Base-by-base conservation (phyloP, 2,888 invertebrate species). In the Phytoseiulus persimilis region DNA sequence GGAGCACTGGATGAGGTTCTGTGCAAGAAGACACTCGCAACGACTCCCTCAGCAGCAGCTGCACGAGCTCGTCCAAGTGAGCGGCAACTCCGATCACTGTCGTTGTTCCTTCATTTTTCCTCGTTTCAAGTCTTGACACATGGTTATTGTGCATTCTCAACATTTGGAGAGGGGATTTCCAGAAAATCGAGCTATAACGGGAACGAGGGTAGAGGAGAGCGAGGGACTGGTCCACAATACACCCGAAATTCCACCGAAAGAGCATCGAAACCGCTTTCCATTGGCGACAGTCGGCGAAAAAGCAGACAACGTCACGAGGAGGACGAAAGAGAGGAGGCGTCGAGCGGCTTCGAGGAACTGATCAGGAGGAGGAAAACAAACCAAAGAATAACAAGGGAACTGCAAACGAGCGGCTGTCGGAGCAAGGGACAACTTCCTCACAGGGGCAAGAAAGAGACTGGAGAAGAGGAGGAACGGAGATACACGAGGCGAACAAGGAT, bases 401-500 rank as follows among this genome's bases (percentile, higher is more conserved):
- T 65, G 18, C 65, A 65, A 65, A 65, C 65, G 28, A 65, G 65
- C 23, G 28, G 65, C 65, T 39, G 9, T 9, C 1, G 14, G 65
- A 65, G 65, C 14, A 65, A 65, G 18, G 65, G 28, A 65, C 65
- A 65, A 65, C 65, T 65, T 28, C 23, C 18, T 65, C 65, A 65
- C 65, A 65, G 1, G 1, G 2, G 18, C 65, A 87, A 87, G 5
- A 31, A 32, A 39, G 45, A 33, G 45, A 45, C 14, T 31, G 18
- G 87, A 32, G 39, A 33, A 83, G 33, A 31, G 83, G 32, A 31
- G 31, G 32, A 83, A 14, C 31, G 28, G 83, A 83, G 83, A 87
- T 87, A 33, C 39, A 39, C 87, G 33, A 87, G 87, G 39, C 32
- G 87, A 87, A 87, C 87, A 33, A 87, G 87, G 87, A 87, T 87